A percentile compares a stretch with the other conserved stretches of the same genome.
phyloP scores from a whole-genome alignment of 1,140 invertebrate species.

The Drosophila ironensis region DNA sequence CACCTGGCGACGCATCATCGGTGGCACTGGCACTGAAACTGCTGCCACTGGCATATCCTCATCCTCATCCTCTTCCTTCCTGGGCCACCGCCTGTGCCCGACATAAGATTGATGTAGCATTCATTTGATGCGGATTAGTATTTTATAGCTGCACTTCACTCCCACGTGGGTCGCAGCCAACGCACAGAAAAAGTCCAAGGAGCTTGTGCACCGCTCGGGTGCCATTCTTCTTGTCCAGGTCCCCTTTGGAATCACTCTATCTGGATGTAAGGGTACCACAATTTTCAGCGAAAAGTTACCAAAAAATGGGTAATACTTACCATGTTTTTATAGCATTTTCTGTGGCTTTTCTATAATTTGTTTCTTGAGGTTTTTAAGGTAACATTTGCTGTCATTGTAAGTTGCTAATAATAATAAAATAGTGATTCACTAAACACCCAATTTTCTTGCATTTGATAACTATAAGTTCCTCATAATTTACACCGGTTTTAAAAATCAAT shows the following conservation, averaged over 20 bases:
- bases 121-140: slow-evolving; percentile 80
- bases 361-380: too few species aligned
- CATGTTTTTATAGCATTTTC: too few species aligned
- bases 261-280: background rate
- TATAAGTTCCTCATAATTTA: too few species aligned
- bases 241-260: background rate
- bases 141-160: slow-evolving; percentile 78
- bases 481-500: too few species aligned
- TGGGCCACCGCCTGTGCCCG: slow-evolving; percentile 53
- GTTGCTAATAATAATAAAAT: too few species aligned
- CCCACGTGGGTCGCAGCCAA: slow-evolving; percentile 34
- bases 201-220: slow-evolving; percentile 45
- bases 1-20: slow-evolving; percentile 51
- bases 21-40: background rate
- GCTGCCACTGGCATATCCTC: background rate
- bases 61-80: too few species aligned
- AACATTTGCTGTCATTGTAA: too few species aligned
- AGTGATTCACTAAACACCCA: too few species aligned
- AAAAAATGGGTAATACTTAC: too few species aligned
- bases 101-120: slow-evolving; percentile 79
- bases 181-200: slow-evolving; percentile 42
- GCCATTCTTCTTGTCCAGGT: background rate
- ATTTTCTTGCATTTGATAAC: too few species aligned
- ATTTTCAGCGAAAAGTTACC: too few species aligned
- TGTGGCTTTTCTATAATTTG: too few species aligned